phyloP scores from a whole-genome alignment of 2,797 vertebrate genomes.

The Lagocephalus sceleratus region DNA sequence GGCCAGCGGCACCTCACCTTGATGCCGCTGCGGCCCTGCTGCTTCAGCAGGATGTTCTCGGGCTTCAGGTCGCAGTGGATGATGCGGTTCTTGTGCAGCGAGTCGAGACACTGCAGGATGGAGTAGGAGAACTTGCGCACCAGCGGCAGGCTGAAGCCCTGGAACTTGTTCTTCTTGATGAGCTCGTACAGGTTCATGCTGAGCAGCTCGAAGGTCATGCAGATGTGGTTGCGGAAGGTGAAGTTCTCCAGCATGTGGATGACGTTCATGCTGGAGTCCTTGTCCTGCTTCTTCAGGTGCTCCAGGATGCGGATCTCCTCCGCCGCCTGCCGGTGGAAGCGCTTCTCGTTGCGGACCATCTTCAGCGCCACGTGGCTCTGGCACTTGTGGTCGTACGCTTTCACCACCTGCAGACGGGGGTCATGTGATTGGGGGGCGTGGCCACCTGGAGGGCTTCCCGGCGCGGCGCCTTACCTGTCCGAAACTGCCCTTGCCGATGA shows the following conservation, averaged over 20 bases:
- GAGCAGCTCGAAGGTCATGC: constrained; percentile 98
- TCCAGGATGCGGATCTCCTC: constrained; percentile 98
- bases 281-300: constrained; percentile 96
- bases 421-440: not conserved
- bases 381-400: constrained; percentile 94
- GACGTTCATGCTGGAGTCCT: constrained; percentile 96
- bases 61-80: constrained; percentile 99
- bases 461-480: constrained; percentile 81
- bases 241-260: constrained; percentile 99
- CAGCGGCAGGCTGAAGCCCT: constrained; percentile 97
- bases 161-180: constrained; percentile 99
- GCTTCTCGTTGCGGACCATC: constrained; percentile 99
- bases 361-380: constrained; percentile 95
- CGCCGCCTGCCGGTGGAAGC: constrained; percentile 96
- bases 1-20: constrained; percentile 65
- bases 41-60: constrained; percentile 97
- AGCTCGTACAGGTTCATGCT: constrained; percentile 99
- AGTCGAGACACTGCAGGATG: constrained; percentile 96
- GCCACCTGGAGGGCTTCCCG: not conserved
- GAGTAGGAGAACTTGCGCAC: constrained; percentile 99
- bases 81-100: constrained; percentile 96
- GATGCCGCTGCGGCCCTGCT: constrained; percentile 97
- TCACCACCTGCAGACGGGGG: constrained; percentile 76
- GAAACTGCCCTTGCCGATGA: constrained; percentile 98
- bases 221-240: constrained; percentile 98